These are phyloP conservation scores for Pseudachorutes palmiensis DNA, from an alignment of 1,140 invertebrate species.

Conservation along the genomic window DNA sequence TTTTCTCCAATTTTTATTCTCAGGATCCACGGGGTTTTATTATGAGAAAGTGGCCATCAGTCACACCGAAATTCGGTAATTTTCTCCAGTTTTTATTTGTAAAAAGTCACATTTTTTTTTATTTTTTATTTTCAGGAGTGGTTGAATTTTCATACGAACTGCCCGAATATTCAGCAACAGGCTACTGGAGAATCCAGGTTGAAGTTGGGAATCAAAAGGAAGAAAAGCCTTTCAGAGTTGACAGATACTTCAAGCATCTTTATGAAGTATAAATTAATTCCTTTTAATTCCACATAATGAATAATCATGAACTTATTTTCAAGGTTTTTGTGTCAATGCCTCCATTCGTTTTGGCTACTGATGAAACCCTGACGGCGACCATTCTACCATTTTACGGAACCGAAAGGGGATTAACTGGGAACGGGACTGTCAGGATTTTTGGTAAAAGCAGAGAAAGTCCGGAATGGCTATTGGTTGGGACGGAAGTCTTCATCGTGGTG, in stretches of 20 bases:
- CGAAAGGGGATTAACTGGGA: slow-evolving; percentile 42
- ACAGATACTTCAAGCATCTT: slow-evolving; percentile 46
- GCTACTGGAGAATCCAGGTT: slow-evolving; percentile 47
- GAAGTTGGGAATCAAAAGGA: slow-evolving; percentile 46
- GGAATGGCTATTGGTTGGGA: neutral
- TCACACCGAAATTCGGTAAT: slow-evolving; percentile 46
- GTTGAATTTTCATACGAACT: slow-evolving; percentile 43
- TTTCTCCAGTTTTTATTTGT: too few species aligned
- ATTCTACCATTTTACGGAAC: slow-evolving; percentile 41
- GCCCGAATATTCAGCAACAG: slow-evolving; percentile 44
- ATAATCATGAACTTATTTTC: neutral
- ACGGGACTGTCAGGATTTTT: slow-evolving; percentile 41
- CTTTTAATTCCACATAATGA: neutral
- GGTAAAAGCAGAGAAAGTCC: slow-evolving; percentile 20
- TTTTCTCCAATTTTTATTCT: slow-evolving; percentile 26
- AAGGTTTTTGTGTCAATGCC: slow-evolving; percentile 40
- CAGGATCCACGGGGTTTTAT: slow-evolving; percentile 47
- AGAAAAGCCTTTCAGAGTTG: slow-evolving; percentile 45
- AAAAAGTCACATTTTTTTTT: neutral
- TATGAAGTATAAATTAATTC: slow-evolving; percentile 43
- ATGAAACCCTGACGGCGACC: slow-evolving; percentile 40
- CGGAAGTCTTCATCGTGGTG: neutral
- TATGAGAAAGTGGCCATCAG: slow-evolving; percentile 48
- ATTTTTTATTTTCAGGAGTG: slow-evolving; percentile 41
- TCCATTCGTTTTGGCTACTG: slow-evolving; percentile 42